Base-by-base conservation (phyloP, 1,140 invertebrate species). In the Ceratina calcarata region DNA sequence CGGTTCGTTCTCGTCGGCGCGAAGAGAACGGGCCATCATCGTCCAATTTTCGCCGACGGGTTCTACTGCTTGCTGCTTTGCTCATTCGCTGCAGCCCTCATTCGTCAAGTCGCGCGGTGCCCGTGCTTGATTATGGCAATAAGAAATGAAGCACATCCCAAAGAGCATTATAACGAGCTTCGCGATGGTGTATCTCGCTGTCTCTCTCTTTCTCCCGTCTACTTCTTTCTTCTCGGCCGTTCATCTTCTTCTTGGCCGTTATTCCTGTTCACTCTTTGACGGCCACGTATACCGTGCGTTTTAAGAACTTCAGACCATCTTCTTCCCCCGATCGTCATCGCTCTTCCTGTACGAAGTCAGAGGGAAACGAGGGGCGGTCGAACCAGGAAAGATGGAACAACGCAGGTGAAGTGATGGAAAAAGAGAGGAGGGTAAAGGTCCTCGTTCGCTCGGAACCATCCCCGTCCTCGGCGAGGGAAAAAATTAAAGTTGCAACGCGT, bases 161-260 rank as follows among this genome's bases (percentile, higher is more conserved):
- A 65, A 78, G 73, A 83, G 82, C 83, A 87, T 88, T 87, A 86
- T 88, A 88, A 88, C 83, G 83, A 88, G 87, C 86, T 88, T 86
- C 85, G 74, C 84, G 78, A 87, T 87, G 87, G 85, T 85, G 86
- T 88, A 86, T 87, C 80, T 60, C 55, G 66, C 57, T 55, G 37
- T 37, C 78, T 78, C 67, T 18, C 55, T 53, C 37, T 37, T 22
- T 16, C 53, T 32, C 10, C 13, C 16, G 60, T 57, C 49, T n/a
- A 49, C 22, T 20, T 49, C 65, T 74, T 60, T 62, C 62, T 32
- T 13, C 73, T 57, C 37, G 57, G n/a, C 20, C 32, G 45, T 58
- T 67, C 64, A 53, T 58, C 75, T 55, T 73, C n/a, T 32, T 57
- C 62, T n/a, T n/a, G n/a, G n/a, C 22, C 51, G 22, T 51, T 24